phyloP scores from a whole-genome alignment of 2,113 vertebrate species.

The Diadophis punctatus region DNA sequence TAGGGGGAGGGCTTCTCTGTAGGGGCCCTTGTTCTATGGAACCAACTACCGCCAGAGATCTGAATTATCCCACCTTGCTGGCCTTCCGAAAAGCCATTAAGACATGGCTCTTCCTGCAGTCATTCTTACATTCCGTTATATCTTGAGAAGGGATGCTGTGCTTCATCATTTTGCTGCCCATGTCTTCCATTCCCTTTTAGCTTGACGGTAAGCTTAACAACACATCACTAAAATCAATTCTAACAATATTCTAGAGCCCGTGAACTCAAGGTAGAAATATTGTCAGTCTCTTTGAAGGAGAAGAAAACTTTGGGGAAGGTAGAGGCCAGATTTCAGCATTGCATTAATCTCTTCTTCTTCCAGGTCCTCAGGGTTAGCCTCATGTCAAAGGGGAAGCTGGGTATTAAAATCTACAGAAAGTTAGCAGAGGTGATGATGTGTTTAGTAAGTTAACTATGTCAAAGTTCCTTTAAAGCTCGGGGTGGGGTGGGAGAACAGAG shows the following conservation, averaged over 20 bases:
- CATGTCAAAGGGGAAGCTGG: too few species aligned
- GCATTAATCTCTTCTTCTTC: background rate
- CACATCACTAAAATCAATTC: background rate
- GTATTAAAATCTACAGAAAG: background rate
- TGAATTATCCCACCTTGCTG: too few species aligned
- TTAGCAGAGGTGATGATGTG: background rate
- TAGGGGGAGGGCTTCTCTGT: too few species aligned
- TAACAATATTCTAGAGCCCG: background rate
- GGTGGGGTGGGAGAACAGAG: background rate
- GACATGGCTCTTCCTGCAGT: too few species aligned
- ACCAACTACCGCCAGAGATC: too few species aligned
- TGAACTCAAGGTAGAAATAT: background rate
- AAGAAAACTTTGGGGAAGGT: background rate
- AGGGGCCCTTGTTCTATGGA: too few species aligned
- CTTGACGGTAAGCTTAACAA: background rate
- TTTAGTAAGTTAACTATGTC: background rate
- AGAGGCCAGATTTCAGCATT: background rate
- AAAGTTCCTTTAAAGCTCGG: background rate
- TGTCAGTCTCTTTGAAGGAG: background rate
- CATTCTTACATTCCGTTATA: background rate
- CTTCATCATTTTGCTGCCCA: background rate
- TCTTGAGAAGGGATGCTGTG: background rate
- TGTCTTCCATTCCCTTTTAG: background rate
- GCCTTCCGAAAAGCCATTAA: too few species aligned
- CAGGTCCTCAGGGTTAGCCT: background rate